phyloP scores from a whole-genome alignment of 1,140 invertebrate species.

The Lepidurus arcticus region DNA sequence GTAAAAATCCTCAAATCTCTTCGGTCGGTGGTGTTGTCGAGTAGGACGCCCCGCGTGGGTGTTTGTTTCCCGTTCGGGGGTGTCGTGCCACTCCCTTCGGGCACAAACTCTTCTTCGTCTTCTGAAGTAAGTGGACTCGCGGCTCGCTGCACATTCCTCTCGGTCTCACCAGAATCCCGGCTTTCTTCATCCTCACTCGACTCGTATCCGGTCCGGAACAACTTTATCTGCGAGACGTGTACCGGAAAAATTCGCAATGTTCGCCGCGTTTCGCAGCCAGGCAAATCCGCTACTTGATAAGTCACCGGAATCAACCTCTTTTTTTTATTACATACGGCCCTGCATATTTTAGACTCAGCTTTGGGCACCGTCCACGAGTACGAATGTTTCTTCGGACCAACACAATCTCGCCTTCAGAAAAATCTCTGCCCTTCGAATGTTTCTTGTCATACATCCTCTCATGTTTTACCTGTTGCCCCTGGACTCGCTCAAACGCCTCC shows the following conservation, averaged over 20 bases:
- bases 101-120: neutral
- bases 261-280: neutral
- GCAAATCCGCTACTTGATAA: neutral
- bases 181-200: neutral
- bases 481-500: neutral
- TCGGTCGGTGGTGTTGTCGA: neutral
- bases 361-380: neutral
- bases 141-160: neutral
- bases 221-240: neutral
- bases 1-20: neutral
- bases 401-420: constrained; percentile 1
- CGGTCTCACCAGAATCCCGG: neutral
- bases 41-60: neutral
- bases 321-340: neutral
- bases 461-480: neutral
- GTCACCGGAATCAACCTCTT: constrained; percentile 16
- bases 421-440: neutral
- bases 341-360: constrained; percentile 5
- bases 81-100: neutral
- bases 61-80: neutral
- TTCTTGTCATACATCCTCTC: neutral
- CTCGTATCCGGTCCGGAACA: neutral
- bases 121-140: neutral
- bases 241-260: neutral
- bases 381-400: constrained; percentile 20